phyloP scores from a whole-genome alignment of 2,797 vertebrate species.

The Holocentrus rufus region DNA sequence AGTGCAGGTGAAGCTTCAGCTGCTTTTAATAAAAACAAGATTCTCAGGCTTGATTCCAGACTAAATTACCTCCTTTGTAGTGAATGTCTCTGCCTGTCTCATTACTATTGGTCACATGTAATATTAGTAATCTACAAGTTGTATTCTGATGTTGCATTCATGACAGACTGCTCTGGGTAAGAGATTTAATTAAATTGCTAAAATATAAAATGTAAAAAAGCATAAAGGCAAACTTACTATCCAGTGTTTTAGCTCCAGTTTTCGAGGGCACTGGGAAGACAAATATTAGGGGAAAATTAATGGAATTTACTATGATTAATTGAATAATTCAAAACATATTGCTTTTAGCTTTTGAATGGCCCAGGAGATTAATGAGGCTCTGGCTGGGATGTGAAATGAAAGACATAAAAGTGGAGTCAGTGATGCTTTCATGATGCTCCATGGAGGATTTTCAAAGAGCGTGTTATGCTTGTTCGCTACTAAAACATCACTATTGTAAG shows the following conservation, averaged over 20 bases:
- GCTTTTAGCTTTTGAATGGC: not conserved
- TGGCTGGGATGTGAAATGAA: conserved; percentile 33
- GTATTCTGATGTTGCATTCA: conserved; percentile 15
- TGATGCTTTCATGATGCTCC: conserved; percentile 26
- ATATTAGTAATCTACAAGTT: conserved; percentile 15
- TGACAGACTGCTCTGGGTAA: too few relatives aligned
- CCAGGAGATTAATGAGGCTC: conserved; percentile 21
- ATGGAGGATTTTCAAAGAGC: conserved; percentile 14
- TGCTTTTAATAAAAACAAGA: conserved; percentile 24
- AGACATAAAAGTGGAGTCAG: conserved; percentile 14
- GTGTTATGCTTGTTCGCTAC: conserved; percentile 2
- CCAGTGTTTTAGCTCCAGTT: conserved; percentile 80
- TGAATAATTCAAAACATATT: conserved; percentile 32
- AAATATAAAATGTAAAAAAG: not conserved
- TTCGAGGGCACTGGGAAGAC: conserved; percentile 79
- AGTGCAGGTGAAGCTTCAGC: not conserved
- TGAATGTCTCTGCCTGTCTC: conserved; percentile 2
- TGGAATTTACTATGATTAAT: conserved; percentile 22
- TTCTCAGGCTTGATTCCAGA: not conserved
- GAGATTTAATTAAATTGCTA: conserved; percentile 3
- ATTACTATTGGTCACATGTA: not conserved
- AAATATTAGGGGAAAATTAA: conserved; percentile 37
- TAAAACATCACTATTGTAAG: not conserved
- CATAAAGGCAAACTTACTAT: conserved; percentile 50
- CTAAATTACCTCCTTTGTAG: conserved; percentile 11